Evolutionary conservation across 2,888 invertebrate genomes (phyloP), one percentile per base, ranked within the genome.

Genomic region (Drosophila cyrtoloma): DNA sequence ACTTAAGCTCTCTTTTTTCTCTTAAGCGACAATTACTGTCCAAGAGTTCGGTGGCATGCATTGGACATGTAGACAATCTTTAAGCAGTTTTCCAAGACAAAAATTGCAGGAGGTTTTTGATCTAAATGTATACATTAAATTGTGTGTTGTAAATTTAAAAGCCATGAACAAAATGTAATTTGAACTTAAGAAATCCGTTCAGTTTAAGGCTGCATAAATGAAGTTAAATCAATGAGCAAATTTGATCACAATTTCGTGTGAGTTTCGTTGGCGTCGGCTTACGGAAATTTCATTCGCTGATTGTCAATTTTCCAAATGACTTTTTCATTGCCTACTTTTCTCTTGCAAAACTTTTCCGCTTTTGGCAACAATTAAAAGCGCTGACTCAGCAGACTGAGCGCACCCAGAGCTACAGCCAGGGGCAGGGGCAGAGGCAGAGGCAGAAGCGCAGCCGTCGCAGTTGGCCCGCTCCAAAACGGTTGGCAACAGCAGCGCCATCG

Each of bases 301-400:
- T 77, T 77, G 84, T 71, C 72, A 84, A 86, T 76, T 79, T 81
- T 68, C 69, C 71, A 81, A 79, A 70, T 78, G 69, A 69, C 52
- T 68, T 44, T 77, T 74, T 71, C 77, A 76, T 77, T 74, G 84
- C 73, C 71, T 77, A 66, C 76, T 72, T 81, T 86, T 78, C 85
- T 76, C 79, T 81, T 70, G 85, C 82, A 82, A 82, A 85, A 84
- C 59, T 81, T 84, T 72, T 77, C 77, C 83, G 77, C 82, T 77
- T 84, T 87, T 79, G 85, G 75, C 88, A 87, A 84, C 82, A 84
- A 84, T 84, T 84, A 87, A 83, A 87, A 67, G 61, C 78, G 88
- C 88, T 88, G 84, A 87, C 86, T 84, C 88, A 84, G 82, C 77
- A 79, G 32, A 52, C 28, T 50, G 66, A 53, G 60, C 19, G 32